Conservation (phyloP, 2,888 invertebrate genomes). For the Synanthedon myopaeformis region DNA sequence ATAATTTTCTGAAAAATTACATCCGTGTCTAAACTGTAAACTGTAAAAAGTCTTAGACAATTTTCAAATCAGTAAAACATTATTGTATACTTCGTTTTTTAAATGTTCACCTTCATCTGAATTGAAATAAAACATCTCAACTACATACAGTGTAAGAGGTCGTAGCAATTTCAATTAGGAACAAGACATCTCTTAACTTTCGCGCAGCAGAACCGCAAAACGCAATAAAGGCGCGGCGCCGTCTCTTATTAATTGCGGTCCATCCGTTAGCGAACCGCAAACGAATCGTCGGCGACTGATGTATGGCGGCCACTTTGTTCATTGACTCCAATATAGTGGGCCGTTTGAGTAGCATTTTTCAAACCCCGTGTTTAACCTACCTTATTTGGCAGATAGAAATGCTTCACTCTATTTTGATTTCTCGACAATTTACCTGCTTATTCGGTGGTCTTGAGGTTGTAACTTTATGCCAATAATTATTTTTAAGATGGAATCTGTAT, state of each 20-base stretch:
- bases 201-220: not conserved
- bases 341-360: constrained; percentile 1
- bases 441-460: too few species aligned
- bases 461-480: too few species aligned
- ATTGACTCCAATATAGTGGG: constrained; percentile 26
- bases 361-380: not conserved
- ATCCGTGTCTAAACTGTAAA: too few species aligned
- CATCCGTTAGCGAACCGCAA: constrained; percentile 37
- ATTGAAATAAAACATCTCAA: too few species aligned
- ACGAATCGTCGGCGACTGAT: constrained; percentile 27
- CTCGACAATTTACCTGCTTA: too few species aligned
- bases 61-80: too few species aligned
- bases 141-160: not conserved
- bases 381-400: too few species aligned
- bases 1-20: too few species aligned
- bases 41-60: too few species aligned
- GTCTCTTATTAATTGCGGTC: constrained; percentile 33
- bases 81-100: too few species aligned
- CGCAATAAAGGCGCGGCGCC: constrained; percentile 3
- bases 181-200: not conserved
- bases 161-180: not conserved
- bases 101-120: too few species aligned
- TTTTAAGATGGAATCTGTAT: not conserved
- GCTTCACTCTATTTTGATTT: too few species aligned
- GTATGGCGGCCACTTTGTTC: constrained; percentile 22